A percentile compares a stretch with the other conserved stretches of the same genome.
Evolutionary conservation across 2,113 vertebrate species (phyloP).

Genomic region (Mormyrus iriodes): DNA sequence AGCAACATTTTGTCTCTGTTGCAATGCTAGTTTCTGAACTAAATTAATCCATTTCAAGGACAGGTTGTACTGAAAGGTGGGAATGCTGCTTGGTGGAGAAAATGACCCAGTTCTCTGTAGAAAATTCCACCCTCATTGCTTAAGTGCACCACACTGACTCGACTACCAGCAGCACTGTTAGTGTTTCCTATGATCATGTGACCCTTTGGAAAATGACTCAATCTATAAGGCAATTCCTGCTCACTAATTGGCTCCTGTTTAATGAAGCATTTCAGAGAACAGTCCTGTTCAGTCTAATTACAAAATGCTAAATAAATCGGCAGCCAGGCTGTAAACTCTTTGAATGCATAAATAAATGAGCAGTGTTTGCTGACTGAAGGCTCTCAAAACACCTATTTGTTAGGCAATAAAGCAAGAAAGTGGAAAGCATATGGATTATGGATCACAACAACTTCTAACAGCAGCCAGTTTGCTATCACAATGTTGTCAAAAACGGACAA

Average conservation of each 20-base stretch:
- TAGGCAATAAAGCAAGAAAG: background rate
- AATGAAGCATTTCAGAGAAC: constrained; percentile 16
- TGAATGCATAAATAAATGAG: constrained; percentile 5
- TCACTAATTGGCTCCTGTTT: constrained; percentile 1
- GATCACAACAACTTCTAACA: background rate
- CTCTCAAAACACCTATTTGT: background rate
- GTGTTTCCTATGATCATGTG: constrained; percentile 12
- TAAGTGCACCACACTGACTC: background rate
- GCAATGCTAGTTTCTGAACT: background rate
- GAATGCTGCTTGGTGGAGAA: background rate
- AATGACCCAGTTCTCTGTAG: background rate
- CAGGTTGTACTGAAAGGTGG: background rate
- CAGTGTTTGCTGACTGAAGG: background rate
- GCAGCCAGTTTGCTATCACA: background rate
- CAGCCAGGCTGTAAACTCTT: constrained; percentile 7
- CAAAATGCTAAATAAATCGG: constrained; percentile 6
- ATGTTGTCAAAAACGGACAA: too few species aligned
- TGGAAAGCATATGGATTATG: background rate
- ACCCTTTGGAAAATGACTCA: background rate
- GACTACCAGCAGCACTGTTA: background rate
- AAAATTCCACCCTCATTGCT: background rate
- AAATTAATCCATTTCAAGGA: background rate
- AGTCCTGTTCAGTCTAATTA: constrained; percentile 9
- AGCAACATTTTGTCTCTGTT: background rate
- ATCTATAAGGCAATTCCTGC: constrained; percentile 1